Conservation (phyloP, 2,888 invertebrate genomes). For the Hydraecia micacea region DNA sequence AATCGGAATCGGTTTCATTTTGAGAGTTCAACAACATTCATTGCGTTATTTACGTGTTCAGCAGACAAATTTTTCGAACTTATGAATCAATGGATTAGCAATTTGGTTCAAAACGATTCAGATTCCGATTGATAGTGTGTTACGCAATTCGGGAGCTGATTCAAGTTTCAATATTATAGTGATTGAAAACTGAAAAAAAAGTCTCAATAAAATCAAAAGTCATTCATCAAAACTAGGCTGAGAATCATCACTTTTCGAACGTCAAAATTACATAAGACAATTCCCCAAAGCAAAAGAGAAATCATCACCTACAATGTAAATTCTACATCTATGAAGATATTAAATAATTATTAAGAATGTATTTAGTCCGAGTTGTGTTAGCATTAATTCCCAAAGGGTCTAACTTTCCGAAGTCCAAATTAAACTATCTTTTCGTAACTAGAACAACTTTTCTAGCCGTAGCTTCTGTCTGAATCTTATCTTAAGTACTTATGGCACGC, state of each 20-base stretch:
- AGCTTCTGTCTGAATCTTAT: slow-evolving; percentile 5
- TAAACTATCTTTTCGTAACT: background rate
- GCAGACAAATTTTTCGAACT: no score
- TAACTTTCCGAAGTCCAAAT: background rate
- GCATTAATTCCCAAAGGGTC: no score
- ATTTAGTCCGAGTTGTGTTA: background rate
- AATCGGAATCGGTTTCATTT: no score
- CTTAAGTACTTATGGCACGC: background rate
- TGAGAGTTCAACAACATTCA: no score
- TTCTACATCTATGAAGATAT: background rate
- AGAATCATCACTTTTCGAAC: background rate
- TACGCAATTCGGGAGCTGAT: no score
- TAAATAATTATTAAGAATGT: background rate
- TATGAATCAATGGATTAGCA: no score
- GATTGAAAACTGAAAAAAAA: background rate
- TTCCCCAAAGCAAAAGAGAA: background rate
- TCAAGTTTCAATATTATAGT: background rate
- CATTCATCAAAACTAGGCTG: background rate
- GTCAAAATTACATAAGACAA: background rate
- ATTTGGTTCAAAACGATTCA: no score
- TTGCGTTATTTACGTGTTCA: no score
- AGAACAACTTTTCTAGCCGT: background rate
- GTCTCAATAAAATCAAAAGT: background rate
- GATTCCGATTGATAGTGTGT: no score
- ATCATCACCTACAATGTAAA: background rate